Evolutionary conservation across 2,797 vertebrate genomes (phyloP).

Genomic region (Phoebastria nigripes): DNA sequence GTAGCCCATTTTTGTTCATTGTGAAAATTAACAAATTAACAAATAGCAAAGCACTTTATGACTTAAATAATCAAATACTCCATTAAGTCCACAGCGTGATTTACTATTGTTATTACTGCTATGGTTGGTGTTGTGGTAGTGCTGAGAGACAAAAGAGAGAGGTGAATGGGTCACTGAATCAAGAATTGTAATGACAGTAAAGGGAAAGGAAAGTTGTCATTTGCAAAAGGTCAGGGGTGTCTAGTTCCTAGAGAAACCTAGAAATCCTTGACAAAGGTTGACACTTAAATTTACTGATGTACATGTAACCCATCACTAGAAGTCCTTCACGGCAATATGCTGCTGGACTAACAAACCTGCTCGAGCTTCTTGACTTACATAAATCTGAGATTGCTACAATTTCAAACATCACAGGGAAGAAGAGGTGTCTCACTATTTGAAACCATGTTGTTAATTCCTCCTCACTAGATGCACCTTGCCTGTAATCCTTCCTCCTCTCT

Average conservation of each 20-base stretch:
- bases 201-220: neutral
- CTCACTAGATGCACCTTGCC: neutral
- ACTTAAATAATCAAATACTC: neutral
- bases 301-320: neutral
- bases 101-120: neutral
- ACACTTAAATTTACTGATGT: neutral
- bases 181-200: neutral
- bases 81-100: accelerated
- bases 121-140: neutral
- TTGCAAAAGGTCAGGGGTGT: neutral
- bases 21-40: neutral
- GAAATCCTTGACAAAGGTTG: neutral
- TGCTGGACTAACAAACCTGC: neutral
- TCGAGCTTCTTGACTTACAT: neutral
- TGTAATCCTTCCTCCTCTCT: neutral
- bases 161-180: neutral
- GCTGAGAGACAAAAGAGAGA: neutral
- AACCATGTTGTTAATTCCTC: neutral
- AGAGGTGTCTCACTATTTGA: neutral
- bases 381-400: neutral
- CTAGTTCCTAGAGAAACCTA: neutral
- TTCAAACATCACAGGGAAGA: neutral
- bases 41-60: neutral
- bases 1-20: neutral
- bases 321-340: neutral